Conservation (phyloP, 2,797 vertebrate species). For the Propithecus deckenii region DNA sequence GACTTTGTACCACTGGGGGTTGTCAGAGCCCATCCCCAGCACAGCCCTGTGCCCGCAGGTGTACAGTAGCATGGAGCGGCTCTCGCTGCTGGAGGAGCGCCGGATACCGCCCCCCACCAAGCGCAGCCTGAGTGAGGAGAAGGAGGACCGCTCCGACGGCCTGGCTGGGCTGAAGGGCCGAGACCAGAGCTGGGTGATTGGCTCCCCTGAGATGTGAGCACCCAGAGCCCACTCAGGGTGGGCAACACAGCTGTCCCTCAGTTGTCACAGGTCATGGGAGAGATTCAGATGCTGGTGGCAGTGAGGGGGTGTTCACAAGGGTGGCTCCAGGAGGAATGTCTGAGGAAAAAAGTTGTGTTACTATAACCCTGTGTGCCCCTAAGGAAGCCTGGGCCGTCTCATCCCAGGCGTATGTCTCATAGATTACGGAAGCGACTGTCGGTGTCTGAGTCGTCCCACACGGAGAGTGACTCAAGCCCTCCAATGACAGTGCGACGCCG, state of each 20-base stretch:
- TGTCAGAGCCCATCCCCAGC: background rate
- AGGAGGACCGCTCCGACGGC: constrained; percentile 91
- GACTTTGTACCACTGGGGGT: background rate
- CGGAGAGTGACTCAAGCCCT: constrained; percentile 97
- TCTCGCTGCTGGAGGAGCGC: constrained; percentile 94
- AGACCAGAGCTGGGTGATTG: constrained; percentile 94
- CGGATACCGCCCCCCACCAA: constrained; percentile 93
- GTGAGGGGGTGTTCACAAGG: background rate
- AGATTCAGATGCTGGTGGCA: background rate
- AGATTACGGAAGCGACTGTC: constrained; percentile 96
- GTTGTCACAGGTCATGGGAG: background rate
- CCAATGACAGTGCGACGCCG: constrained; percentile 93
- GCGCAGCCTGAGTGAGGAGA: constrained; percentile 96
- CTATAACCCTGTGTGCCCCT: background rate
- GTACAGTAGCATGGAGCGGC: constrained; percentile 97
- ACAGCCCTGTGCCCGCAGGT: constrained; percentile 85
- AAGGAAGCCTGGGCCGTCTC: background rate
- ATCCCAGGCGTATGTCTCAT: background rate
- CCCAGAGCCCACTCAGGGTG: background rate
- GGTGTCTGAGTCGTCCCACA: constrained; percentile 97
- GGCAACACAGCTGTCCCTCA: background rate
- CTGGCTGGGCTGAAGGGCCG: constrained; percentile 90
- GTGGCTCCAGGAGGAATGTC: background rate
- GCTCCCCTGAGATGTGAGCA: constrained; percentile 97
- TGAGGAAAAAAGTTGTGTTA: background rate